Percentiles rank a stretch among this genome's conserved stretches.
phyloP scores from a whole-genome alignment of 2,888 invertebrate genomes.

The Venustoraphidia nigricollis region DNA sequence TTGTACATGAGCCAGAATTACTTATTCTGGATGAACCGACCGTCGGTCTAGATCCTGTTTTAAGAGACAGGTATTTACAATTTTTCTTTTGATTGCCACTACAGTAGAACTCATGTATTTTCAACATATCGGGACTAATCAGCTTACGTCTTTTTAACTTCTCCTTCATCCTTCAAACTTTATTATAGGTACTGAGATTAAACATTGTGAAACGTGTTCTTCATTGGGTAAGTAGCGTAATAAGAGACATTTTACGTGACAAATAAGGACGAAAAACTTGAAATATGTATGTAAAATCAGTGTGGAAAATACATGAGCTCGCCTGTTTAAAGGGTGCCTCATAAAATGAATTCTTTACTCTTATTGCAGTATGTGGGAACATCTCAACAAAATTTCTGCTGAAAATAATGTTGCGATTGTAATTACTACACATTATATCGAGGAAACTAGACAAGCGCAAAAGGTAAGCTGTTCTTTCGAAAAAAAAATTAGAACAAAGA shows the following conservation, averaged over 20 bases:
- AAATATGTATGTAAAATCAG: background rate
- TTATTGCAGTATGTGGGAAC: constrained; percentile 67
- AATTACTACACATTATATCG: constrained; percentile 90
- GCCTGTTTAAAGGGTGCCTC: background rate
- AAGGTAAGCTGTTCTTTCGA: too few relatives aligned
- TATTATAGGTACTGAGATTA: background rate
- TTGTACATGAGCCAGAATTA: constrained; percentile 77
- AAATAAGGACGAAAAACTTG: too few relatives aligned
- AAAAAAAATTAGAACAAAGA: too few relatives aligned
- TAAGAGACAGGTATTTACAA: constrained; percentile 52
- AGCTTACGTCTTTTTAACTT: too few relatives aligned
- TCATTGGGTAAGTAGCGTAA: too few relatives aligned
- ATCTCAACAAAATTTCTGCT: constrained; percentile 55
- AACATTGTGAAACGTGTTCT: too few relatives aligned
- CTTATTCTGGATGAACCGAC: constrained; percentile 87
- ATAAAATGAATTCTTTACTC: constrained; percentile 19
- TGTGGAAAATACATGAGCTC: too few relatives aligned
- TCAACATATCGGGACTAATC: too few relatives aligned
- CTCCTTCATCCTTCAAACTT: background rate
- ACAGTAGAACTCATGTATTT: too few relatives aligned
- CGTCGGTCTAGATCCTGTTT: constrained; percentile 79
- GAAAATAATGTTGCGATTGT: constrained; percentile 63
- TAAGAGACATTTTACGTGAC: too few relatives aligned
- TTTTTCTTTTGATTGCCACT: too few relatives aligned
- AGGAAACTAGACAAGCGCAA: constrained; percentile 72